Conservation (phyloP, 2,797 vertebrate species). For the Syngnathus rostellatus region DNA sequence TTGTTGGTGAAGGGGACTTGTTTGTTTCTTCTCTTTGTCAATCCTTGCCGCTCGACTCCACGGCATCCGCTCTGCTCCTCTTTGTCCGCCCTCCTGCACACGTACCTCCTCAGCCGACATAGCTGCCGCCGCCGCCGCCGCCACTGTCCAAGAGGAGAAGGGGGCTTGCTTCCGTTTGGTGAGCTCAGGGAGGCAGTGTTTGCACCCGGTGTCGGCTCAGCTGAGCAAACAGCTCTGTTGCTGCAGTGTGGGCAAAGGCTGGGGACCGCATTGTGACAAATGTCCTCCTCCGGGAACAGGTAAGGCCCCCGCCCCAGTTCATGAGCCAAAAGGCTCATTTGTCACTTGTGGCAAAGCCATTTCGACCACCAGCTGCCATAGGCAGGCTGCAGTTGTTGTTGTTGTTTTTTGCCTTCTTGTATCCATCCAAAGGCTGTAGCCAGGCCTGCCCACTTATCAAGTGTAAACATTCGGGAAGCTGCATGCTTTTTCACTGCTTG, state of each 20-base stretch:
- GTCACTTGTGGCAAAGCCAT: not conserved
- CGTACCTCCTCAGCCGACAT: constrained; percentile 73
- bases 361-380: not conserved
- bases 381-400: not conserved
- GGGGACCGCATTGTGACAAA: constrained; percentile 92
- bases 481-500: not conserved
- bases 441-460: not conserved
- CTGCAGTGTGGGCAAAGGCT: constrained; percentile 98
- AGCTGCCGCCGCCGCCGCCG: constrained; percentile 46
- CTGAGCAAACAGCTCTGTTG: constrained; percentile 98
- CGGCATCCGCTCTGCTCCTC: constrained; percentile 32
- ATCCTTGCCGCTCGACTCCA: constrained; percentile 35
- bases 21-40: constrained; percentile 47
- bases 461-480: not conserved
- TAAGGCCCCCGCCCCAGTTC: constrained; percentile 57
- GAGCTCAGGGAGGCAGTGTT: constrained; percentile 85
- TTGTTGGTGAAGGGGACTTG: constrained; percentile 56
- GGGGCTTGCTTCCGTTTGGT: constrained; percentile 95
- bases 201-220: constrained; percentile 93
- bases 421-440: not conserved
- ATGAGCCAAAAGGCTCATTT: not conserved
- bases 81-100: constrained; percentile 30
- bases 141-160: constrained; percentile 80
- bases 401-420: not conserved
- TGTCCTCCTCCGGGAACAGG: constrained; percentile 94